These are phyloP conservation scores for Rhinella marina DNA, from an alignment of 2,797 vertebrate genomes.

Conservation along the genomic window DNA sequence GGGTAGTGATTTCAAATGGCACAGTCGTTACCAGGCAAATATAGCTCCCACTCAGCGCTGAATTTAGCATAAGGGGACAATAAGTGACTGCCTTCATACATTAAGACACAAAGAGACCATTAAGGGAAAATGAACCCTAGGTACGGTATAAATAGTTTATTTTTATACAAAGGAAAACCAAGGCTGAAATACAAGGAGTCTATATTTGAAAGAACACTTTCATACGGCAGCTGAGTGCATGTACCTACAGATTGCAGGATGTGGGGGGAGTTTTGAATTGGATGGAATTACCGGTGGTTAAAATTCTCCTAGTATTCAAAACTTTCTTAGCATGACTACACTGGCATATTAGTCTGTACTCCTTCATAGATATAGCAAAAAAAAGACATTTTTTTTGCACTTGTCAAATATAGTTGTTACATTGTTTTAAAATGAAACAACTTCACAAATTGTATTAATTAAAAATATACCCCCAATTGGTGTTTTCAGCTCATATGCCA, in stretches of 20 bases:
- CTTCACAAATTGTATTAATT: too few species aligned
- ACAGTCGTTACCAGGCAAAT: slow-evolving; percentile 42
- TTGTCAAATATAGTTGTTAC: too few species aligned
- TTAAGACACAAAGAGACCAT: not conserved
- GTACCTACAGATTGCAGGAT: not conserved
- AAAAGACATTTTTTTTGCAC: too few species aligned
- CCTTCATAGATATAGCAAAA: not conserved
- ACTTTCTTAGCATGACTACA: not conserved
- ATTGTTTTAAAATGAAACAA: too few species aligned
- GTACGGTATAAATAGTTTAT: slow-evolving; percentile 1
- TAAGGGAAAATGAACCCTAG: not conserved
- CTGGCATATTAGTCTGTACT: not conserved
- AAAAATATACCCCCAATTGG: too few species aligned
- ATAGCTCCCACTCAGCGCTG: slow-evolving; percentile 38
- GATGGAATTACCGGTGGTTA: not conserved
- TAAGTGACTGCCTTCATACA: slow-evolving; percentile 4
- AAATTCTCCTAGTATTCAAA: not conserved
- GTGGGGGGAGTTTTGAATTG: not conserved
- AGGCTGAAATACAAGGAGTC: not conserved
- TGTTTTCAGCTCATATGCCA: too few species aligned
- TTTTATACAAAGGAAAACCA: not conserved
- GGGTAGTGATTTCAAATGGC: slow-evolving; percentile 36
- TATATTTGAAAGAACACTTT: slow-evolving; percentile 6
- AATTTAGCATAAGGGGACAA: slow-evolving; percentile 37
- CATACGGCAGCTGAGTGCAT: not conserved